Evolutionary conservation across 2,888 invertebrate genomes (phyloP), one percentile per base, ranked within the genome.

Genomic region (Pelosia muscerda): DNA sequence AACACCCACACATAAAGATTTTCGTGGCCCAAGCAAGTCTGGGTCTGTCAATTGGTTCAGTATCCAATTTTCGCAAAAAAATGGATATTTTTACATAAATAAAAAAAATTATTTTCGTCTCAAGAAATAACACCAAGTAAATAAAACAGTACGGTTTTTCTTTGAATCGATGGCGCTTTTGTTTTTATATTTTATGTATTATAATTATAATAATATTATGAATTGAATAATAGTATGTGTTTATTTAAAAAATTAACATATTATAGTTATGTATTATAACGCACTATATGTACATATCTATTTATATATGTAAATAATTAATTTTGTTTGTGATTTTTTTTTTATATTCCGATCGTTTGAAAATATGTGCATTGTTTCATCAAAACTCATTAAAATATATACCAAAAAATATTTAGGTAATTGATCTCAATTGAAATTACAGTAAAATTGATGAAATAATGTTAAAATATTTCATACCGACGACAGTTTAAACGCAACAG

Each of bases 151-250:
- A 84, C 82, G 79, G 61, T 75, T 61, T 77, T 68, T 76, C 68
- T 78, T 70, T 76, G 66, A 72, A 74, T 87, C 80, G 86, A 90
- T 90, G 90, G 88, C 89, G 88, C 84, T 89, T 88, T 76, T 86
- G 85, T 83, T 76, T 81, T 81, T 68, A 68, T 70, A 78, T 75
- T 68, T 57, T 58, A 69, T 76, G 64, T 80, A 75, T 65, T 80
- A 75, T 65, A 31, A 73, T 69, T 71, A 72, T 73, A 78, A 73
- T 73, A 78, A 69, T 69, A 63, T n/a, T 76, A 74, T 77, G 63
- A 73, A 61, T 72, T 65, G 59, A 68, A 42, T 73, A 70, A 75
- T 49, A n/a, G 6, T 78, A 75, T 77, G 74, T 78, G 75, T 79
- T 73, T 74, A 75, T 74, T 65, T 71, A 73, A 71, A 63, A 72